Evolutionary conservation across 2,113 vertebrate species (phyloP).

Genomic region (Hippolais icterina): DNA sequence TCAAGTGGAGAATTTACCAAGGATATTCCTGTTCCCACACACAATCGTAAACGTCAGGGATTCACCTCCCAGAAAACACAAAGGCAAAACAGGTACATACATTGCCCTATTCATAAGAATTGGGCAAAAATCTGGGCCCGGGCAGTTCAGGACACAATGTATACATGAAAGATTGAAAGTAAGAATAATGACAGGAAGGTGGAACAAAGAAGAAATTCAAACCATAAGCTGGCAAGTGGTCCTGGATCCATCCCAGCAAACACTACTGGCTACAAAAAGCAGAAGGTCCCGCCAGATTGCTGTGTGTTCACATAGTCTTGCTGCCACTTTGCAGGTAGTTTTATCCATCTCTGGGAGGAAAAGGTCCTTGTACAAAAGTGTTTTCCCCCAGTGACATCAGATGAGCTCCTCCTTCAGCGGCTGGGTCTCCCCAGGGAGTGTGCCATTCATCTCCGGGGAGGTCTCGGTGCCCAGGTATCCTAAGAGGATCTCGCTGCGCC

Average conservation of each 20-base stretch:
- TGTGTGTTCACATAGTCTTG: background rate
- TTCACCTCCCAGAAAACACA: background rate
- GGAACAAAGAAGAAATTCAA: conserved; percentile 44
- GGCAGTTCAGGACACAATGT: background rate
- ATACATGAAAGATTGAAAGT: conserved; percentile 14
- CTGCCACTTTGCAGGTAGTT: background rate
- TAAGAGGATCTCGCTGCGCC: conserved; percentile 92
- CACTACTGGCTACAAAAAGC: conserved; percentile 18
- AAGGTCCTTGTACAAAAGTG: background rate
- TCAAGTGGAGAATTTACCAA: background rate
- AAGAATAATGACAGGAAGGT: background rate
- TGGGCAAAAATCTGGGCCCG: background rate
- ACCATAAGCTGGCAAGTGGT: conserved; percentile 51
- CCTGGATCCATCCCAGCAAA: conserved; percentile 55
- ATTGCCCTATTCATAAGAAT: background rate
- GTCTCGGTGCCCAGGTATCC: conserved; percentile 85
- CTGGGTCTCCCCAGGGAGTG: conserved; percentile 59
- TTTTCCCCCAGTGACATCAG: background rate
- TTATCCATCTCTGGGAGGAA: background rate
- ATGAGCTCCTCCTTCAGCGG: conserved; percentile 54
- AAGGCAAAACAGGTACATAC: background rate
- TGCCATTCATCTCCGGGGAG: conserved; percentile 80
- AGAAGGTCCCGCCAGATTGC: background rate
- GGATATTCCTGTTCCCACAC: background rate
- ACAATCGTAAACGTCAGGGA: background rate